Base-by-base conservation (phyloP, 2,888 invertebrate genomes). In the Sussaba pulchella region DNA sequence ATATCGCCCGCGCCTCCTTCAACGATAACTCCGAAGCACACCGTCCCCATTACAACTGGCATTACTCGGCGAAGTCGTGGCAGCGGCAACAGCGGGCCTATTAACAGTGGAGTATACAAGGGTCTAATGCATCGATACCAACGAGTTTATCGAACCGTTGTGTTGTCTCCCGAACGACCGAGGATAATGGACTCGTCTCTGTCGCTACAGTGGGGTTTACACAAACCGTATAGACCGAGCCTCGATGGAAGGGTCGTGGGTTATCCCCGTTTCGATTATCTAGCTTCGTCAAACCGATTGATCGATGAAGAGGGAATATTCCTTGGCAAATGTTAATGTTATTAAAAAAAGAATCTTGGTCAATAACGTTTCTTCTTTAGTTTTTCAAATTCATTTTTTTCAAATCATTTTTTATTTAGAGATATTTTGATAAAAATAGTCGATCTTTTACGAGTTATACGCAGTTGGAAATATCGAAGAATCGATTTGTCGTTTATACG, bases 61-160 rank as follows among this genome's bases (percentile, higher is more conserved):
- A 17, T 45, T 14, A 26, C 10, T 4, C 41, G 3, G 1, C 14
- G 8, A 9, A 14, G 12, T n/a, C 26, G 31, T 26, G 14, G 4
- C 31, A 54, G 31, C 54, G 26, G 54, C 52, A 54, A 12, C 26
- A 54, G 31, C 6, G 31, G 26, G 24, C 6, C 54, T 54, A 54
- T 54, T 54, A 54, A 17, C n/a, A 31, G 57, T 36, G 3, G n/a
- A 17, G 17, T 31, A 6, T n/a, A 21, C 9, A 10, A 21, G 31
- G 17, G 54, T 14, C 24, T 50, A 19, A 19, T 17, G 17, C 24
- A 21, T 39, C 50, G 26, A 39, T 19, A 1, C 19, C 39, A 57
- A 70, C 69, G 69, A 70, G 69, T 70, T 70, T 70, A 70, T 70
- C 69, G 69, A 70, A 57, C 57, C 14, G 57, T 12, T 45, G 52